phyloP scores from a whole-genome alignment of 2,888 invertebrate species.

The Andrena flavipes region DNA sequence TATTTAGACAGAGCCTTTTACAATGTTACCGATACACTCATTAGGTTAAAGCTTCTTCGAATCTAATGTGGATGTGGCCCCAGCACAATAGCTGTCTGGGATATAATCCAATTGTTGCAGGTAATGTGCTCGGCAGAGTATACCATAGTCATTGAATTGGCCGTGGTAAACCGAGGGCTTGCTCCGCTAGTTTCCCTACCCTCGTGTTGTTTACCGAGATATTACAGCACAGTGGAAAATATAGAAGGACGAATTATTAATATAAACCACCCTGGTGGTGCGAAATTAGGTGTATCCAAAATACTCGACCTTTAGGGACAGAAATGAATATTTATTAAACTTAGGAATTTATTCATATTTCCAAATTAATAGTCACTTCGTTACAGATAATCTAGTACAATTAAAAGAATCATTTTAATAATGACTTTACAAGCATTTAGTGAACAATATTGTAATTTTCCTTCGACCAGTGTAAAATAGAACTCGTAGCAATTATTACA shows the following conservation, averaged over 20 bases:
- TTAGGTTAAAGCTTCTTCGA: conserved; percentile 39
- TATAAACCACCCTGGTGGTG: background rate
- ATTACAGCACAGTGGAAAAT: conserved; percentile 39
- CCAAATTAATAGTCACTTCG: background rate
- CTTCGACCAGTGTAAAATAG: background rate
- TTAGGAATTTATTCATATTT: background rate
- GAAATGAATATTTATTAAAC: background rate
- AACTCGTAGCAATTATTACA: background rate
- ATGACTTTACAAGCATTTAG: background rate
- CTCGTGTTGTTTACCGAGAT: conserved; percentile 35
- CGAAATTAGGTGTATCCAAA: background rate
- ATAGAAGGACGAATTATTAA: conserved; percentile 41
- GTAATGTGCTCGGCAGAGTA: conserved; percentile 49
- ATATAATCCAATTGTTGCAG: conserved; percentile 55
- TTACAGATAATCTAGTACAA: background rate
- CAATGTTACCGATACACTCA: conserved; percentile 25
- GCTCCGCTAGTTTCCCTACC: conserved; percentile 41
- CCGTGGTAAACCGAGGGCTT: conserved; percentile 57
- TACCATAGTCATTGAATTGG: conserved; percentile 56
- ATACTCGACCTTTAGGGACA: background rate
- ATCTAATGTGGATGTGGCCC: conserved; percentile 37
- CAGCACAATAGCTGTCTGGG: conserved; percentile 35
- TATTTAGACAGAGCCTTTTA: background rate
- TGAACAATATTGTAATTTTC: background rate
- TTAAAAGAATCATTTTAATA: no score